phyloP scores from a whole-genome alignment of 1,140 invertebrate species.

The Magallana ariakensis region DNA sequence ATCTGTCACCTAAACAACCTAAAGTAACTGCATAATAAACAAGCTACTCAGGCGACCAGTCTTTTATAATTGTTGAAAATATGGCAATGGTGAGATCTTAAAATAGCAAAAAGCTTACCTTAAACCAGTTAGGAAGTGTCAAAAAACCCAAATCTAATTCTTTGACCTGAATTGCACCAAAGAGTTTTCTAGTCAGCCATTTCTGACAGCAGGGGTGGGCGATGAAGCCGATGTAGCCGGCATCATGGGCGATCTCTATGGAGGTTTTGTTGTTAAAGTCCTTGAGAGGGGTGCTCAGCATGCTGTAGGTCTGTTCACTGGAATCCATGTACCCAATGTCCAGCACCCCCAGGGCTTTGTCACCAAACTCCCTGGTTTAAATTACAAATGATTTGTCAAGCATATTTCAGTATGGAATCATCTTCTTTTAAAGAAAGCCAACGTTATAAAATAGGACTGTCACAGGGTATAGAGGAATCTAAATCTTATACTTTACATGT shows the following conservation, averaged over 20 bases:
- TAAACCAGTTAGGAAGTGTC: constrained; percentile 76
- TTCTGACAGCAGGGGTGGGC: constrained; percentile 81
- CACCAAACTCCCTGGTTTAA: constrained; percentile 77
- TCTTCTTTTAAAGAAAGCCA: too few relatives aligned
- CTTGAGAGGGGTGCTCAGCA: constrained; percentile 75
- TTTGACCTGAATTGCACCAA: constrained; percentile 77
- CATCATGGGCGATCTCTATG: constrained; percentile 75
- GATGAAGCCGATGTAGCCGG: constrained; percentile 77
- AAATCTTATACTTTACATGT: too few relatives aligned
- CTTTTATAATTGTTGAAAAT: too few relatives aligned
- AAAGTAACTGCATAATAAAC: too few relatives aligned
- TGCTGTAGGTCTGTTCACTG: constrained; percentile 75
- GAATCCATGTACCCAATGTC: constrained; percentile 77
- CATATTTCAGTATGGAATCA: too few relatives aligned
- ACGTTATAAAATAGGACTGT: too few relatives aligned
- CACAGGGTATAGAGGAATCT: too few relatives aligned
- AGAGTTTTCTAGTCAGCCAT: constrained; percentile 78
- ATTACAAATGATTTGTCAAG: constrained; percentile 15
- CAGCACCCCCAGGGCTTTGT: constrained; percentile 79
- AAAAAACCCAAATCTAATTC: constrained; percentile 76
- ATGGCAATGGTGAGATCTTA: too few relatives aligned
- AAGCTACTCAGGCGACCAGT: too few relatives aligned
- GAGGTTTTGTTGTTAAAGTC: constrained; percentile 78
- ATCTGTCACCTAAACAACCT: too few relatives aligned
- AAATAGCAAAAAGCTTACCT: constrained; percentile 67